Conservation (phyloP, 2,797 vertebrate genomes). For the Chiroxiphia lanceolata region DNA sequence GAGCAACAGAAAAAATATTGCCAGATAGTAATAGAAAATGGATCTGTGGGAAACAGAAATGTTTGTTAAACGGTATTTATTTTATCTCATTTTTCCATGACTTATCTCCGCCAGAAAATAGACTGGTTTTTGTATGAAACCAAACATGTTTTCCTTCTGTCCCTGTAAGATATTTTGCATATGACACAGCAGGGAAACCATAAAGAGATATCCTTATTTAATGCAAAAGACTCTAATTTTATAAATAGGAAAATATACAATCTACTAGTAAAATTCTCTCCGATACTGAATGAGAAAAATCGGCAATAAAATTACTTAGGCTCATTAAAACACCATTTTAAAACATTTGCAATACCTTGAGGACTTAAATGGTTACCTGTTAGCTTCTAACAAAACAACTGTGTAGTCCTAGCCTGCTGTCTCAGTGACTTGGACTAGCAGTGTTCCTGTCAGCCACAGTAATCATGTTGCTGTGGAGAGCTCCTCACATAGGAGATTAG, state of each 20-base stretch:
- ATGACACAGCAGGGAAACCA: not conserved
- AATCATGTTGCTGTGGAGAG: not conserved
- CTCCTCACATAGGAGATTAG: not conserved
- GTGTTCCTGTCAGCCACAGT: not conserved
- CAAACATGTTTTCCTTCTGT: not conserved
- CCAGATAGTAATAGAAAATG: slow-evolving; percentile 3
- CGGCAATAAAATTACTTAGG: not conserved
- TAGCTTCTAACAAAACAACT: not conserved
- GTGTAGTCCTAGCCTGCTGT: not conserved
- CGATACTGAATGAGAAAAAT: not conserved
- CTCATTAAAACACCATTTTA: not conserved
- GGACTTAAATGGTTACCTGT: not conserved
- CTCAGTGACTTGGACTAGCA: not conserved
- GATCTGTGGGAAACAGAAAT: not conserved
- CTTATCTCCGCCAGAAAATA: not conserved
- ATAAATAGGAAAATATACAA: not conserved
- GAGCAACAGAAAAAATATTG: slow-evolving; percentile 62
- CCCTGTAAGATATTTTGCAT: not conserved
- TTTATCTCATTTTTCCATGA: not conserved
- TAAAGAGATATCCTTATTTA: not conserved
- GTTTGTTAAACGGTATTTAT: slow-evolving; percentile 24
- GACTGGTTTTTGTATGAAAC: not conserved
- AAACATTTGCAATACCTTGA: not conserved
- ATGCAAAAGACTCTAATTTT: not conserved
- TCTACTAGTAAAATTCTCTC: not conserved